Evolutionary conservation across 2,113 vertebrate genomes (phyloP).

Genomic region (Cavia porcellus): DNA sequence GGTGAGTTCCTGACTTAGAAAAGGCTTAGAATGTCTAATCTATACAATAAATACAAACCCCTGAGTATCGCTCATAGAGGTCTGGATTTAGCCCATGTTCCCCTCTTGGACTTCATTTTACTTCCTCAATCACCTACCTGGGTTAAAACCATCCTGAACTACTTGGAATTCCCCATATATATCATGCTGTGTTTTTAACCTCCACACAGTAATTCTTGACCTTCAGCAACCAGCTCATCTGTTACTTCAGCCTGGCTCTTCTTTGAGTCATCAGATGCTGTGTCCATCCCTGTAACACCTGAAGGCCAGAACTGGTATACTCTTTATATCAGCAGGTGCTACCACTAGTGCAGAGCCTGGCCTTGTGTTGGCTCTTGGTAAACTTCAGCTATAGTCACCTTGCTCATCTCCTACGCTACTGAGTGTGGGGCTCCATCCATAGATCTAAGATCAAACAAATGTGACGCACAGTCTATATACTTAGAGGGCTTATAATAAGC

Average conservation of each 20-base stretch:
- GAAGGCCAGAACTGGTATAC: not conserved
- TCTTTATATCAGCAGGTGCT: not conserved
- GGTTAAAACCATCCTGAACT: constrained; percentile 25
- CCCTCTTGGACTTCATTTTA: not conserved
- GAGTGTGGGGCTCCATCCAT: not conserved
- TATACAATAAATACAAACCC: not conserved
- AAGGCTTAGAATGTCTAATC: not conserved
- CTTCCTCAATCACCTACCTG: constrained; percentile 15
- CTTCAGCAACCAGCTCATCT: not conserved
- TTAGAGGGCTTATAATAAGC: not conserved
- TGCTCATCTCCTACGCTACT: not conserved
- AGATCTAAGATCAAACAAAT: not conserved
- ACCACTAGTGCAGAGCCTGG: not conserved
- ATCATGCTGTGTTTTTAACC: not conserved
- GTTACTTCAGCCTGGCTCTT: not conserved
- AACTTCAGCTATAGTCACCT: not conserved
- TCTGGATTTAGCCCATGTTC: not conserved
- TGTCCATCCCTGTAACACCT: not conserved
- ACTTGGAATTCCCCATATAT: not conserved
- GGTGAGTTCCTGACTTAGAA: constrained; percentile 16
- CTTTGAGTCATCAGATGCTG: not conserved
- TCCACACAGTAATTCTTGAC: not conserved
- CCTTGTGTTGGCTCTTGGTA: not conserved
- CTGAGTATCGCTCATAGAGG: not conserved
- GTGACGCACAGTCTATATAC: not conserved